Base-by-base conservation (phyloP, 2,113 vertebrate species). In the Chaetorhynchus papuensis region DNA sequence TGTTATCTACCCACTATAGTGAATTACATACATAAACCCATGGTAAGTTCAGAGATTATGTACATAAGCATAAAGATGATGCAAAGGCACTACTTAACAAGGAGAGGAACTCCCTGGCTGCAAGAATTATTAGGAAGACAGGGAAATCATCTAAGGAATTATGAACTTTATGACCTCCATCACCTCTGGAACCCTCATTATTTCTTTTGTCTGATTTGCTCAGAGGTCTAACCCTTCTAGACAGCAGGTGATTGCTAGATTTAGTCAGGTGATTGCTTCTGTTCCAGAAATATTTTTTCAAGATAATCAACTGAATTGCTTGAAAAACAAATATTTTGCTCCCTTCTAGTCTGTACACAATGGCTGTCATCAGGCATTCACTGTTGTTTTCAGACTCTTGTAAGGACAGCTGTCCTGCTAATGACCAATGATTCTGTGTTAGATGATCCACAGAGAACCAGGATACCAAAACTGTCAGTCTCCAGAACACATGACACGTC, bases 381-480 rank as follows among this genome's bases (percentile, higher is more conserved):
- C 27, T 47, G 7, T 33, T 5, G 1, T 20, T 80, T 57, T 42
- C 26, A 59, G 61, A 27, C 30, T 79, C 49, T 28, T 42, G 10
- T 8, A 82, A 45, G 6, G 39, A n/a, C 13, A 76, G 30, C 37
- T 39, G 22, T 50, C 39, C 41, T 52, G 45, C 0, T 2, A 69
- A 64, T 41, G 88, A 69, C 15, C 19, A 39, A 15, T 49, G 12
- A 42, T 50, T n/a, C 20, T 52, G 5, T 26, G 11, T 60, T 44
- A 49, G 45, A 37, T 37, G 53, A 89, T 61, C 31, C 26, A 57
- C 50, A 57, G n/a, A 83, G 28, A 72, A 33, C 17, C 13, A 37
- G 56, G 53, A 37, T 10, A 69, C 12, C 0, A 0, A 30, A 77
- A n/a, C 15, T 47, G 11, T 2, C 0, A 17, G n/a, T 75, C 57